Evolutionary conservation across 2,888 invertebrate genomes (phyloP).

Genomic region (Alloscopus bannaensis): DNA sequence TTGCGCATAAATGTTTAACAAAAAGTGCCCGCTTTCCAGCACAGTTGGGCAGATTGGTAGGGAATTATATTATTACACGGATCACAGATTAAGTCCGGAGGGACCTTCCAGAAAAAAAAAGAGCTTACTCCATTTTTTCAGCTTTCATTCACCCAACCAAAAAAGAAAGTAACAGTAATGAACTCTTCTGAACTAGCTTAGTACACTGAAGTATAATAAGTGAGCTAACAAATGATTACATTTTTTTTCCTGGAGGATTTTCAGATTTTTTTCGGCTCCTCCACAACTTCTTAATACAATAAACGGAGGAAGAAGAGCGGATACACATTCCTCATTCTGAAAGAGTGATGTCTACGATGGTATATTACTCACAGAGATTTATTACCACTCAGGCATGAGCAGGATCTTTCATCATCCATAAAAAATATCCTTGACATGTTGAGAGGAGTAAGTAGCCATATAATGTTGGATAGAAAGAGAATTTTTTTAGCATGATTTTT

Average conservation of each 20-base stretch:
- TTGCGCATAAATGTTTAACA: too few species aligned
- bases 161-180: conserved; percentile 25
- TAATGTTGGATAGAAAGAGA: background rate
- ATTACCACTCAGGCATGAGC: conserved; percentile 60
- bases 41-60: conserved; percentile 32
- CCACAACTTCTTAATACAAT: conserved; percentile 20
- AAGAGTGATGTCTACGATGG: too few species aligned
- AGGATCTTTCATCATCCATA: conserved; percentile 60
- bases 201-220: conserved; percentile 38
- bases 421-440: conserved; percentile 50
- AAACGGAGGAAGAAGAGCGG: conserved; percentile 2
- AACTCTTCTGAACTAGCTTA: conserved; percentile 28
- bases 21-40: too few species aligned
- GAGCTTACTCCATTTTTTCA: conserved; percentile 44
- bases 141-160: conserved; percentile 39
- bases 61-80: conserved; percentile 61
- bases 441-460: conserved; percentile 9
- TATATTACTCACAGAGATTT: conserved; percentile 55
- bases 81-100: conserved; percentile 60
- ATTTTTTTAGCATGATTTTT: conserved; percentile 5
- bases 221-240: conserved; percentile 64
- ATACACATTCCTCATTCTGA: too few species aligned
- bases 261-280: conserved; percentile 42
- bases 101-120: conserved; percentile 49
- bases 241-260: conserved; percentile 61